Percentiles rank a stretch among this genome's conserved stretches.
Evolutionary conservation across 2,888 invertebrate genomes (phyloP).

Genomic region (Harmothoe impar): DNA sequence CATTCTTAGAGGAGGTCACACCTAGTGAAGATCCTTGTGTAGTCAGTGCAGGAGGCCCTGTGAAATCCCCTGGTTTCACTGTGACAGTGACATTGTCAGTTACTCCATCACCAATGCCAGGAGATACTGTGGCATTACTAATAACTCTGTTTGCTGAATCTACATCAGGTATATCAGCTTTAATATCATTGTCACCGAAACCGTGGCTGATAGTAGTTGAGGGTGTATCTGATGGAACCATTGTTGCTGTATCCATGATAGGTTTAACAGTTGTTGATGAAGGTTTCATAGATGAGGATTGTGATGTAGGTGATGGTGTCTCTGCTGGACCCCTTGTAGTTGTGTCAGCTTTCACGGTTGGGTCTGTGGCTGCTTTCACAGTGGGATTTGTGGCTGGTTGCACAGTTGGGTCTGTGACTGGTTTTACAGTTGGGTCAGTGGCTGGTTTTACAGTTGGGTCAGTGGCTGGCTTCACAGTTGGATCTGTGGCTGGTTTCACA

Average conservation of each 20-base stretch:
- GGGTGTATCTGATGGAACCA: background rate
- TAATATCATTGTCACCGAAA: slow-evolving; percentile 15
- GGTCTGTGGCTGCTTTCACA: background rate
- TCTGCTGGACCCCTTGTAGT: too few species aligned
- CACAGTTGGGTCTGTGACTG: background rate
- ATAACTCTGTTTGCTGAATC: slow-evolving; percentile 47
- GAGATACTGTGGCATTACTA: background rate
- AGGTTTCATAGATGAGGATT: background rate
- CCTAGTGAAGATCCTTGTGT: too few species aligned
- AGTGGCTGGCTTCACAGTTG: background rate
- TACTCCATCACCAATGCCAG: too few species aligned
- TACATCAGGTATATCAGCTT: slow-evolving; percentile 42
- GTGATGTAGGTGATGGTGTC: background rate
- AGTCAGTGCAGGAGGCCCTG: too few species aligned
- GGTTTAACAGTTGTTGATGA: too few species aligned
- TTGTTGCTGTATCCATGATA: too few species aligned
- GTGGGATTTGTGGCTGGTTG: background rate
- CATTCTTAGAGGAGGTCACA: background rate
- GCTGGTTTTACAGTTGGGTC: background rate
- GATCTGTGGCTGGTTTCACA: background rate
- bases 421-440: background rate
- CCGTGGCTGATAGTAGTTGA: background rate
- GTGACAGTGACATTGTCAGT: background rate
- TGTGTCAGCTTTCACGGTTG: too few species aligned
- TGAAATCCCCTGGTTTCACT: background rate